These are phyloP conservation scores for Rhagonycha lutea DNA, from an alignment of 2,888 invertebrate species.

Conservation along the genomic window DNA sequence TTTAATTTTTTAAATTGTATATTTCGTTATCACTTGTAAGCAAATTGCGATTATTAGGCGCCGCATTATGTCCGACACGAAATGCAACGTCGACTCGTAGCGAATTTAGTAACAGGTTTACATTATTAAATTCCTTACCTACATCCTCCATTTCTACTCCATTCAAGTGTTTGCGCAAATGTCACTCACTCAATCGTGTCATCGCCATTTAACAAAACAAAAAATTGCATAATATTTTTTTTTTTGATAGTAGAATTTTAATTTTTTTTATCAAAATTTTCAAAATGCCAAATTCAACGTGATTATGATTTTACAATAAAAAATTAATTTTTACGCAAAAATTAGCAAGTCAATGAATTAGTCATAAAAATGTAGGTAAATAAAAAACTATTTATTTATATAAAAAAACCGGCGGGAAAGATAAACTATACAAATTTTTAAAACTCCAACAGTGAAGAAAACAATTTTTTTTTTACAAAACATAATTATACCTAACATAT, in stretches of 20 bases:
- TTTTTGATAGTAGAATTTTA: neutral
- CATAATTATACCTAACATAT: too few species aligned
- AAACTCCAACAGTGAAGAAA: too few species aligned
- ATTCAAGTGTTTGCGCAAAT: slow-evolving; percentile 7
- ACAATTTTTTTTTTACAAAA: too few species aligned
- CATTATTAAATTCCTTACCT: neutral
- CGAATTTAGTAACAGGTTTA: neutral
- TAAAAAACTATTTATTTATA: neutral
- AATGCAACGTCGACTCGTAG: neutral
- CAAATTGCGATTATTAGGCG: neutral
- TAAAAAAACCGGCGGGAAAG: neutral
- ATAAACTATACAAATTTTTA: neutral
- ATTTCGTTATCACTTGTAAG: neutral
- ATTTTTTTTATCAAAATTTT: neutral
- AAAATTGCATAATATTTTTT: neutral
- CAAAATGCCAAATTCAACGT: neutral
- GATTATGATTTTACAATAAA: neutral
- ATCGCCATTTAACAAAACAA: neutral
- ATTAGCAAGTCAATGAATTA: neutral
- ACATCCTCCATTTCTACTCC: slow-evolving; percentile 1
- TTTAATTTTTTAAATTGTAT: neutral
- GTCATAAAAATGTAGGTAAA: neutral
- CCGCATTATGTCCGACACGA: neutral
- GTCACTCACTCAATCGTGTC: slow-evolving; percentile 3
- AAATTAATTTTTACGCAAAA: neutral